These are phyloP conservation scores for Malurus leucopterus DNA, from an alignment of 2,797 vertebrate genomes.

Conservation along the genomic window DNA sequence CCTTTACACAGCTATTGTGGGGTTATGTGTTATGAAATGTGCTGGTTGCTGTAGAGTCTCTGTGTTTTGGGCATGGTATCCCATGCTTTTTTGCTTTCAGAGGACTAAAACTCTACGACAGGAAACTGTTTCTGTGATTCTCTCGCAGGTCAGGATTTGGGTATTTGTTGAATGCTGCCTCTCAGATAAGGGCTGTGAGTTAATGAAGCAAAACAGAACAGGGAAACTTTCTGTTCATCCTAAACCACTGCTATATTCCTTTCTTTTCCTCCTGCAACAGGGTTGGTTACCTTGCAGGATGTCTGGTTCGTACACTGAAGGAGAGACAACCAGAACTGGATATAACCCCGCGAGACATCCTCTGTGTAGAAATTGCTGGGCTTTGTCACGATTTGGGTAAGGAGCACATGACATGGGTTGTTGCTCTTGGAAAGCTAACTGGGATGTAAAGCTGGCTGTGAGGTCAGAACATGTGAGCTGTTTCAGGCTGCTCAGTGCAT, in stretches of 20 bases:
- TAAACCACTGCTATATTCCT: neutral
- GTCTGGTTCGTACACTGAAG: slow-evolving; percentile 78
- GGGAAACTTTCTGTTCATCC: neutral
- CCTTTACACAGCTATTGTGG: neutral
- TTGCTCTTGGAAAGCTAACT: neutral
- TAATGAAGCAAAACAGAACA: neutral
- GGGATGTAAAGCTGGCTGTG: neutral
- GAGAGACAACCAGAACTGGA: slow-evolving; percentile 85
- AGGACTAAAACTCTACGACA: neutral
- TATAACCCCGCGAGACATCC: slow-evolving; percentile 83
- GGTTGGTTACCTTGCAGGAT: slow-evolving; percentile 87
- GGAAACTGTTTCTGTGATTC: neutral
- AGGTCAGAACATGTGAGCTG: neutral
- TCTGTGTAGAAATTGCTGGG: slow-evolving; percentile 95
- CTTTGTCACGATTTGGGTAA: slow-evolving; percentile 95
- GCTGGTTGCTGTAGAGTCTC: neutral
- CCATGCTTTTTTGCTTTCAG: neutral
- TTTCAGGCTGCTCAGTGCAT: neutral
- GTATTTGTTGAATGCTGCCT: neutral
- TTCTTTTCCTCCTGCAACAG: slow-evolving; percentile 62
- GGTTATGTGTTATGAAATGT: neutral
- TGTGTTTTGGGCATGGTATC: neutral
- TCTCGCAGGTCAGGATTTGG: neutral
- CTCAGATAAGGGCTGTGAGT: neutral
- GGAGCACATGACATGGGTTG: neutral